Base-by-base conservation (phyloP, 2,888 invertebrate species). In the Pantelozetes paolii region DNA sequence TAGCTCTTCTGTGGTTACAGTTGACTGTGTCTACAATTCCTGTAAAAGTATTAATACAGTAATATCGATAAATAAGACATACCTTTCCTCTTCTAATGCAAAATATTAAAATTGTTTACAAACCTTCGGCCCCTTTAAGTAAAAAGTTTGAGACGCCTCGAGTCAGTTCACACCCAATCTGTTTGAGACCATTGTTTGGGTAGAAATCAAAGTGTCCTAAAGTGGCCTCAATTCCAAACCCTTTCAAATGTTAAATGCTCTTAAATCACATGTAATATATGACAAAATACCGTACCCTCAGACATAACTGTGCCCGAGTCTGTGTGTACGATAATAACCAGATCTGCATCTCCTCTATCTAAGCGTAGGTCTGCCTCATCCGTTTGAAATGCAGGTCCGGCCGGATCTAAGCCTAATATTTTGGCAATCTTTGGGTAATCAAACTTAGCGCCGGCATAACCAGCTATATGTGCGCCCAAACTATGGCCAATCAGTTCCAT, bases 351-450 rank as follows among this genome's bases (percentile, higher is more conserved):
- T 26, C 42, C 45, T 28, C 57, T 26, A 54, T 74, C 71, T 23
- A 74, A 26, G 23, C 74, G 30, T 32, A 54, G 48, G 18, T 74
- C 71, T 1, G 71, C 28, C 18, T 71, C 71, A 45, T 74, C 54
- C 5, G 54, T 57, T 26, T 45, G 70, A 36, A 71, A 74, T 15
- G 59, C 74, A 32, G 74, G 74, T 48, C 74, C 74, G 5, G 74
- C 74, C 59, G 74, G 74, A 57, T 74, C 74, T 30, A 74, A 23
- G 9, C 74, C 74, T 26, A 70, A 45, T 57, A 74, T 74, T n/a
- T 42, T 32, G 13, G 59, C 71, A 26, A 71, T 71, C 32, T 71
- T 74, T 3, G 70, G 50, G 11, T 57, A 20, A 20, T 70, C 45
- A 36, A 74, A 70, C 15, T 20, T 6, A n/a, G 48, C 40, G 11